Conservation (phyloP, 2,113 vertebrate genomes). For the Platanista minor region DNA sequence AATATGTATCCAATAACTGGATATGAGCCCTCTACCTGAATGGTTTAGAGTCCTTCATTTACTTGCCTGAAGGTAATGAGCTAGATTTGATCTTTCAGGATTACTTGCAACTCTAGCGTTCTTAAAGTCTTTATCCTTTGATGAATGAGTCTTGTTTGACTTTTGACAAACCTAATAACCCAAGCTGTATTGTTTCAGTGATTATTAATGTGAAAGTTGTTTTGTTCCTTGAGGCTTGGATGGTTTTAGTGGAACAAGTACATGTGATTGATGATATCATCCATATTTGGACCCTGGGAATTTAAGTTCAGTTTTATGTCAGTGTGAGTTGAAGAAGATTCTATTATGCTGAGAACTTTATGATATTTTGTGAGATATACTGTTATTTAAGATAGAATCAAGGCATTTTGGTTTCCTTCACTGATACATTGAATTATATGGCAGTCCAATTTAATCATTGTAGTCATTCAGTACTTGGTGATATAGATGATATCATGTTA, state of each 20-base stretch:
- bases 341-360: constrained; percentile 20
- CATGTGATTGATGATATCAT: neutral
- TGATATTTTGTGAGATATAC: neutral
- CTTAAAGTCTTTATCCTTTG: neutral
- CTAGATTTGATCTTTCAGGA: neutral
- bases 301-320: constrained; percentile 16
- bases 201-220: neutral
- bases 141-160: neutral
- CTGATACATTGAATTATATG: constrained; percentile 1
- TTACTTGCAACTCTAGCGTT: constrained; percentile 10
- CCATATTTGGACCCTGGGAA: neutral
- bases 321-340: neutral
- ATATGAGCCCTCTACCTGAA: neutral
- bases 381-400: constrained; percentile 32
- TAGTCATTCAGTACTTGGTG: neutral
- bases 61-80: neutral
- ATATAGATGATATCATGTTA: constrained; percentile 1
- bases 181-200: neutral
- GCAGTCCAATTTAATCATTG: neutral
- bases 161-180: neutral
- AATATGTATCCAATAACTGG: neutral
- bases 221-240: neutral
- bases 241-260: neutral
- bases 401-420: constrained; percentile 33
- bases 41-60: neutral